phyloP scores from a whole-genome alignment of 2,113 vertebrate species.

The Osmerus mordax region DNA sequence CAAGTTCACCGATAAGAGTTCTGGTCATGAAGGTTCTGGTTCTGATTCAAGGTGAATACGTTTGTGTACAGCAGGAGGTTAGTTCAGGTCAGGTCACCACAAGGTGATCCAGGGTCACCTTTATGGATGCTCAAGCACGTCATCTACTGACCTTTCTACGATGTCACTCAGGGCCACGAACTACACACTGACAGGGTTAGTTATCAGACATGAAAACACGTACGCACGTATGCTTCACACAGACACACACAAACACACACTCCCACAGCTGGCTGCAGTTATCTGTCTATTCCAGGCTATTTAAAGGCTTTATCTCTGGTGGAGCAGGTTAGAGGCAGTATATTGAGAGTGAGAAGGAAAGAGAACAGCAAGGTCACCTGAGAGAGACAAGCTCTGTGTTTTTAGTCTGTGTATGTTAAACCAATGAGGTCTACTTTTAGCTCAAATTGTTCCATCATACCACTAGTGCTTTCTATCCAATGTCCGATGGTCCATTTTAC shows the following conservation, averaged over 20 bases:
- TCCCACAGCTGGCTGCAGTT: background rate
- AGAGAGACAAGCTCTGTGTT: too few relatives aligned
- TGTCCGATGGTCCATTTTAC: too few relatives aligned
- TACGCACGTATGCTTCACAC: too few relatives aligned
- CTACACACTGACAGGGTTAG: background rate
- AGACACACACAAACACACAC: too few relatives aligned
- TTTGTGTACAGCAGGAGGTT: background rate
- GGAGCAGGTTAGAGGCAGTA: background rate
- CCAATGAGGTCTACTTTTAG: too few relatives aligned
- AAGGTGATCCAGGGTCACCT: background rate
- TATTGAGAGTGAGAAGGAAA: background rate
- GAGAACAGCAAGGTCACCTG: background rate
- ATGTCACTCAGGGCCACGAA: background rate
- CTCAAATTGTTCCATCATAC: too few relatives aligned
- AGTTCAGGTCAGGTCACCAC: background rate
- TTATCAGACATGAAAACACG: background rate
- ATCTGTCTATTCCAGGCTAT: constrained; percentile 5
- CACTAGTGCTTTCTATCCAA: too few relatives aligned
- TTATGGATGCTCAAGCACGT: background rate
- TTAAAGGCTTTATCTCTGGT: background rate
- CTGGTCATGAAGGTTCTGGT: background rate
- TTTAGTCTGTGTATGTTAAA: too few relatives aligned
- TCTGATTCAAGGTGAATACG: background rate
- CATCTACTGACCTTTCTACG: background rate
- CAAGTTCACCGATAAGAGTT: too few relatives aligned